Evolutionary conservation across 2,113 vertebrate species (phyloP).

Genomic region (Sceloporus tristichus): DNA sequence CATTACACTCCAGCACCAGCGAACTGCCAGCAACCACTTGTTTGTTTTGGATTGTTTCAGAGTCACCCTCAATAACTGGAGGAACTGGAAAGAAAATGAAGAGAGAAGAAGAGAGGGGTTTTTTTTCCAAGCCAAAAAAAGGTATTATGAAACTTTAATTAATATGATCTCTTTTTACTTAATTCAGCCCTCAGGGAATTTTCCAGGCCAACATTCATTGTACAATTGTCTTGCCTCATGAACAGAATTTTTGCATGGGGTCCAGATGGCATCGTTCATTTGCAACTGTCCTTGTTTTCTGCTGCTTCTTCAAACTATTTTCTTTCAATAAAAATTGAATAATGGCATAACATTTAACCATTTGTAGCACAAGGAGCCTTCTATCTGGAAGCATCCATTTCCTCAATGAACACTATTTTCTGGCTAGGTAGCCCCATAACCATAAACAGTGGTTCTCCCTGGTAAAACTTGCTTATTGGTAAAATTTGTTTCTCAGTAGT

Average conservation of each 20-base stretch:
- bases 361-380: neutral
- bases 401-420: neutral
- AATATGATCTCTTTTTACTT: neutral
- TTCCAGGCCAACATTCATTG: neutral
- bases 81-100: constrained; percentile 81
- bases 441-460: neutral
- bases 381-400: neutral
- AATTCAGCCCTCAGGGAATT: neutral
- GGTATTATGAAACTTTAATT: constrained; percentile 34
- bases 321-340: neutral
- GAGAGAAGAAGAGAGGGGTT: constrained; percentile 18
- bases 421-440: constrained; percentile 22
- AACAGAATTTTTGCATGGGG: neutral
- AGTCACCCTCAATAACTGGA: constrained; percentile 85
- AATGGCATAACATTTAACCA: neutral
- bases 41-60: constrained; percentile 75
- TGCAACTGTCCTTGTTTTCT: neutral
- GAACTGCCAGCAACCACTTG: constrained; percentile 85
- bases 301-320: neutral
- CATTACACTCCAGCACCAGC: constrained; percentile 88
- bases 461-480: neutral
- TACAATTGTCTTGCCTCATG: constrained; percentile 21
- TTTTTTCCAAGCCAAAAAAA: constrained; percentile 51
- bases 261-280: neutral
- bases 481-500: too few relatives aligned